phyloP scores from a whole-genome alignment of 2,888 invertebrate genomes.

The Prosapia bicincta region DNA sequence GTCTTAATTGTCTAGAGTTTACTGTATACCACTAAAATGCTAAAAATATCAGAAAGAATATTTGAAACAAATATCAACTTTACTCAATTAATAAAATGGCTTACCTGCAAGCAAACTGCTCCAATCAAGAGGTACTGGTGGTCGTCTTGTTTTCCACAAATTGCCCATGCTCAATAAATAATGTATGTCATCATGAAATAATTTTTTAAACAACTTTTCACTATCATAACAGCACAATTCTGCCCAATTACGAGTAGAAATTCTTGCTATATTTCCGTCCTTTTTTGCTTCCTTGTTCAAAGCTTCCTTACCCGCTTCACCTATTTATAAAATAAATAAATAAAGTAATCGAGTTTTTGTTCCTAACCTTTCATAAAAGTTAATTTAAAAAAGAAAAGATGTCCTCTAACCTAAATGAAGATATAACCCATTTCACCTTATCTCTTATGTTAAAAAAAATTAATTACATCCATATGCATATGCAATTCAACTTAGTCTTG shows the following conservation, averaged over 20 bases:
- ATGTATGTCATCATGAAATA: constrained; percentile 92
- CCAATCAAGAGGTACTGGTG: constrained; percentile 70
- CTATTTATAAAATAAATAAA: constrained; percentile 10
- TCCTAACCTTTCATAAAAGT: not conserved
- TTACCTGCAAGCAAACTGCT: constrained; percentile 33
- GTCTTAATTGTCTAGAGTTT: no score
- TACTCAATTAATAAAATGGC: not conserved
- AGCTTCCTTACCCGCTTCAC: constrained; percentile 58
- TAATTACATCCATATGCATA: no score
- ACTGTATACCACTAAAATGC: no score
- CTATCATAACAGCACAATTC: constrained; percentile 77
- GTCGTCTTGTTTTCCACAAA: constrained; percentile 87
- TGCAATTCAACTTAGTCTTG: no score
- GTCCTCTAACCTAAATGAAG: not conserved
- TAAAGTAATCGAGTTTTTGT: no score
- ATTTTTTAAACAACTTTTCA: constrained; percentile 83
- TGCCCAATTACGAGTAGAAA: constrained; percentile 86
- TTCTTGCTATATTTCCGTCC: constrained; percentile 53
- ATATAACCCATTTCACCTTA: not conserved
- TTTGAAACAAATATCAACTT: no score
- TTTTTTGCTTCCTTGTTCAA: constrained; percentile 51
- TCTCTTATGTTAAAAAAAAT: no score
- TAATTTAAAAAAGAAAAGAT: not conserved
- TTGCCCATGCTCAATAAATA: constrained; percentile 93
- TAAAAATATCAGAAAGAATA: no score